These are phyloP conservation scores for Cirrhinus molitorella DNA, from an alignment of 2,797 vertebrate genomes.

Conservation along the genomic window DNA sequence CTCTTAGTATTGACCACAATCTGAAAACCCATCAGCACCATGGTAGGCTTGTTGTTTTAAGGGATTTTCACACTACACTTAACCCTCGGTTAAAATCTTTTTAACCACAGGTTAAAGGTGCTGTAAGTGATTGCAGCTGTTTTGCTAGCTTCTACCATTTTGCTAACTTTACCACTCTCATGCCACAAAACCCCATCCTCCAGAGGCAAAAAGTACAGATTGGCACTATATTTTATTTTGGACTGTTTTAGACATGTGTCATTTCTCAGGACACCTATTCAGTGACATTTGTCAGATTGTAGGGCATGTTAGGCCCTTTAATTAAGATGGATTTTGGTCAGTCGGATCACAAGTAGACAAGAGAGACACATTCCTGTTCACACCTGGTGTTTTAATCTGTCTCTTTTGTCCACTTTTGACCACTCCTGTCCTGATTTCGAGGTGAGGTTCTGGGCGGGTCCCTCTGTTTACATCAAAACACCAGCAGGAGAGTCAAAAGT, in stretches of 20 bases:
- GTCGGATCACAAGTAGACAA: too few species aligned
- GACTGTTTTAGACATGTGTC: background rate
- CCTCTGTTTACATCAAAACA: too few species aligned
- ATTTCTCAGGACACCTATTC: background rate
- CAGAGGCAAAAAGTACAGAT: background rate
- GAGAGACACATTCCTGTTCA: too few species aligned
- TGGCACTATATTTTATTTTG: background rate
- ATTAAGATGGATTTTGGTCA: too few species aligned
- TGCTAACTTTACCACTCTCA: background rate
- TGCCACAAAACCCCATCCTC: background rate
- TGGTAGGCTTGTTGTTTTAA: slow-evolving; percentile 4
- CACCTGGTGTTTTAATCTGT: too few species aligned
- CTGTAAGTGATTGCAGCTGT: slow-evolving; percentile 4
- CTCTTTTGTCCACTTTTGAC: too few species aligned
- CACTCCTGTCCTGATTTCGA: too few species aligned
- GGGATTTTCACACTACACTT: slow-evolving; percentile 4
- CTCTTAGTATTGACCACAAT: background rate
- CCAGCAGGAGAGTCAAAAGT: too few species aligned
- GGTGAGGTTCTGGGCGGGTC: too few species aligned
- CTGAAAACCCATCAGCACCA: background rate
- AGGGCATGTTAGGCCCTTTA: too few species aligned
- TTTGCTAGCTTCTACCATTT: background rate
- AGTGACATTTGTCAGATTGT: background rate
- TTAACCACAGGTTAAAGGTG: slow-evolving; percentile 25
- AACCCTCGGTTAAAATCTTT: slow-evolving; percentile 4